Evolutionary conservation across 2,797 vertebrate species (phyloP).

Genomic region (Coregonus ussuriensis): DNA sequence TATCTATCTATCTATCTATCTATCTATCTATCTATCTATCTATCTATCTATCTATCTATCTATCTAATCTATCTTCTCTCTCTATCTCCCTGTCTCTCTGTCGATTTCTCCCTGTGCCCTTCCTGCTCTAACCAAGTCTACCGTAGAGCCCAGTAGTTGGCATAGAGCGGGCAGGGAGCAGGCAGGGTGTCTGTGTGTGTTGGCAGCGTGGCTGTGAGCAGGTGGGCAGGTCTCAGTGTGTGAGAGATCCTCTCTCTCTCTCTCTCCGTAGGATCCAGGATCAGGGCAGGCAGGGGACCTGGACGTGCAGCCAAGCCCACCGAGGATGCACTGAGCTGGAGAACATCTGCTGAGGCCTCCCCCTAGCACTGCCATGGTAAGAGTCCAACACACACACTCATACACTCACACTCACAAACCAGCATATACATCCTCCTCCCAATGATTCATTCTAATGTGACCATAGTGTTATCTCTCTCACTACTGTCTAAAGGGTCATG

Average conservation of each 20-base stretch:
- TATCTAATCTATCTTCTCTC: background rate
- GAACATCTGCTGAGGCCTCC: conserved; percentile 70
- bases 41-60: background rate
- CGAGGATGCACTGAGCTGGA: conserved; percentile 68
- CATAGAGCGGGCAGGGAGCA: background rate
- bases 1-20: too few species aligned
- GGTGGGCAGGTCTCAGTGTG: conserved; percentile 65
- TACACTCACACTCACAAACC: conserved; percentile 21
- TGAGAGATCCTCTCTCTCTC: conserved; percentile 73
- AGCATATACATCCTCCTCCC: background rate
- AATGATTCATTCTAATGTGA: background rate
- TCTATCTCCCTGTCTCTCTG: background rate
- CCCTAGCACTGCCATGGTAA: conserved; percentile 69
- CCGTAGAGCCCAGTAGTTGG: background rate
- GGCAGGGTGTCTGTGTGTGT: conserved; percentile 5
- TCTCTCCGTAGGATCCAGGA: conserved; percentile 67
- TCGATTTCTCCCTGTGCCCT: background rate
- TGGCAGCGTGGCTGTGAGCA: conserved; percentile 69
- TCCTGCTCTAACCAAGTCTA: background rate
- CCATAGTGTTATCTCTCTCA: background rate
- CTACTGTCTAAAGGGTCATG: background rate
- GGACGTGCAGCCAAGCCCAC: conserved; percentile 60
- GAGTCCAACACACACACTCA: conserved; percentile 38
- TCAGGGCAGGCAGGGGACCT: conserved; percentile 70
- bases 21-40: background rate